Base-by-base conservation (phyloP, 2,888 invertebrate genomes). In the Dusona sp. region DNA sequence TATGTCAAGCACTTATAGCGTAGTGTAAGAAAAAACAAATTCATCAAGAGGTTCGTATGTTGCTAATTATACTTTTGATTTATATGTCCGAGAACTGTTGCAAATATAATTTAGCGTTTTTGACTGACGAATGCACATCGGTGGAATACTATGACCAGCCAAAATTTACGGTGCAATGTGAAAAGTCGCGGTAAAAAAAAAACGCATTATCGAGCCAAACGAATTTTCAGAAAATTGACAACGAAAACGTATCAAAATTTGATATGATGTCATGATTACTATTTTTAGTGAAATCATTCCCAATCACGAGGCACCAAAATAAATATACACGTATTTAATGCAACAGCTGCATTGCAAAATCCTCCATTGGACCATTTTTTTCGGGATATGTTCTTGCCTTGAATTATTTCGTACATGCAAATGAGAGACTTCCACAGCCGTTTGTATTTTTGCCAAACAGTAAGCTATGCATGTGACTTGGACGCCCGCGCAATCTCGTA, bases 391-490 rank as follows among this genome's bases (percentile, higher is more conserved):
- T 11, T 51, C 22, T 72, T 84, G 78, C 83, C 75, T 86, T 83
- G 83, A 83, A 80, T 77, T 68, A 83, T 86, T 81, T 72, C 65
- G 64, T 68, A 83, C 77, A 57, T 33, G n/a, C 51, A 72, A 54
- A 74, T 80, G 75, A 72, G 72, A 51, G 48, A 67, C 79, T 83
- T 68, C 82, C 75, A 78, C 77, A 68, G 57, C 45, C n/a, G 72
- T 73, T 88, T 89, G 90, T 78, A 79, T 70, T 82, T 54, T 86
- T 90, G 90, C 91, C 90, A 90, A 89, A 78, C 88, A 67, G 85
- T 86, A 84, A 67, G 79, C 82, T 73, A 73, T 65, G 72, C 73
- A 79, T 85, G 79, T 29, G 78, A 83, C 65, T 72, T n/a, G 8
- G 48, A 16, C 75, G 64, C 75, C 75, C 75, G 29, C 75, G 75